Evolutionary conservation across 37 sponge, comb jelly and placozoan genomes (phyloP).

Genomic region (Lycopodina hypogea): DNA sequence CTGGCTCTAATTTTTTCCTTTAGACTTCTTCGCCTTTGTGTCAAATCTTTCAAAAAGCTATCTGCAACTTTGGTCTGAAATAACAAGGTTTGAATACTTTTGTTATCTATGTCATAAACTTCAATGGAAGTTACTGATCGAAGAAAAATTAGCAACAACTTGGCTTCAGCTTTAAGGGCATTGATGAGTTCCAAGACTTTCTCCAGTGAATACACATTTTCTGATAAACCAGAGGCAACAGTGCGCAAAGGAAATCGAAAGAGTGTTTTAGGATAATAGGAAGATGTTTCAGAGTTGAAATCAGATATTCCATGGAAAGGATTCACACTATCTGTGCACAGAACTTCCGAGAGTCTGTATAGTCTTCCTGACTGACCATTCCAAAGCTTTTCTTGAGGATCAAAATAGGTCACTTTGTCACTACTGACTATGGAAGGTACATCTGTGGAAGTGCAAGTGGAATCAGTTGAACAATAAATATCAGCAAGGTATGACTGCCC

Average conservation of each 20-base stretch:
- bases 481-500: too few species aligned
- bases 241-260: constrained; percentile 70
- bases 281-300: not conserved
- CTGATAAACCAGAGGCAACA: not conserved
- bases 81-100: not conserved
- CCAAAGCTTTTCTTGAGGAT: constrained; percentile 62
- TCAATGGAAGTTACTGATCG: constrained; percentile 16
- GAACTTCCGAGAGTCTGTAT: not conserved
- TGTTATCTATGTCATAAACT: constrained; percentile 1
- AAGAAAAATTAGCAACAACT: constrained; percentile 40
- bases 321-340: not conserved
- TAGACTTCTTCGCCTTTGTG: not conserved
- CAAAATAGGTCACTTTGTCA: constrained; percentile 28
- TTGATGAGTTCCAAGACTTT: constrained; percentile 10
- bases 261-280: constrained; percentile 28
- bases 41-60: too few species aligned
- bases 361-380: constrained; percentile 1
- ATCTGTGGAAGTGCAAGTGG: too few species aligned
- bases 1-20: not conserved
- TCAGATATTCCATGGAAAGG: constrained; percentile 37
- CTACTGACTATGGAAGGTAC: constrained; percentile 65
- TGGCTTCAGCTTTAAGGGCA: constrained; percentile 17
- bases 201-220: constrained; percentile 1
- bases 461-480: too few species aligned
- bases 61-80: not conserved